These are phyloP conservation scores for Tridacna crocea DNA, from an alignment of 2,888 invertebrate species.

Conservation along the genomic window DNA sequence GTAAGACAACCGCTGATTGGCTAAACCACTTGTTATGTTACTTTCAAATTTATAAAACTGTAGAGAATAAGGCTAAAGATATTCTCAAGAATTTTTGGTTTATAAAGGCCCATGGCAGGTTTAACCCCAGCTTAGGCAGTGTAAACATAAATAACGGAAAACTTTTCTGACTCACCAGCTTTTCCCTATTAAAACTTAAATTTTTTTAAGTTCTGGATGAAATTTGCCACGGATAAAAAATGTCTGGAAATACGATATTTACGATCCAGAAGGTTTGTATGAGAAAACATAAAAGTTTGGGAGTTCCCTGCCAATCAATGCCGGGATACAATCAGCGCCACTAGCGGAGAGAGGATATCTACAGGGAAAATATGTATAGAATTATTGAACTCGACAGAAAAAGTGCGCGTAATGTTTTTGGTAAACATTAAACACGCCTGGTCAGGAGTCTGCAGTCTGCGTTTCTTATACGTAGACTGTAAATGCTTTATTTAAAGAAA, in stretches of 20 bases:
- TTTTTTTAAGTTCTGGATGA: no score
- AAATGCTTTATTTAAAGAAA: not conserved
- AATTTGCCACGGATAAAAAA: not conserved
- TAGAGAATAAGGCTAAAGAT: no score
- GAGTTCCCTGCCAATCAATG: constrained; percentile 60
- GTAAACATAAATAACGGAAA: no score
- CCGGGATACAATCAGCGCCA: constrained; percentile 10
- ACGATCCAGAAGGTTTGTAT: constrained; percentile 22
- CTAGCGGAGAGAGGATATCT: not conserved
- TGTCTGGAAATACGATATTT: constrained; percentile 46
- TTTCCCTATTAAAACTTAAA: no score
- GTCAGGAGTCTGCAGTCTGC: not conserved
- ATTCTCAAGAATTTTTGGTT: no score
- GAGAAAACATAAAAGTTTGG: constrained; percentile 35
- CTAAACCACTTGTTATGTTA: no score
- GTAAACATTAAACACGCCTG: not conserved
- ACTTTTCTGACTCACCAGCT: no score
- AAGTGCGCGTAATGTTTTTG: constrained; percentile 31
- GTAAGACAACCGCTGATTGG: no score
- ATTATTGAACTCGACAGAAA: constrained; percentile 24
- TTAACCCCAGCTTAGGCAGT: no score
- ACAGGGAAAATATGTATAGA: constrained; percentile 21
- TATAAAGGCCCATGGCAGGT: no score
- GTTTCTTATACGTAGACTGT: not conserved
- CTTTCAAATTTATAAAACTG: no score